Conservation (phyloP, 2,113 vertebrate species). For the Xiphias gladius region DNA sequence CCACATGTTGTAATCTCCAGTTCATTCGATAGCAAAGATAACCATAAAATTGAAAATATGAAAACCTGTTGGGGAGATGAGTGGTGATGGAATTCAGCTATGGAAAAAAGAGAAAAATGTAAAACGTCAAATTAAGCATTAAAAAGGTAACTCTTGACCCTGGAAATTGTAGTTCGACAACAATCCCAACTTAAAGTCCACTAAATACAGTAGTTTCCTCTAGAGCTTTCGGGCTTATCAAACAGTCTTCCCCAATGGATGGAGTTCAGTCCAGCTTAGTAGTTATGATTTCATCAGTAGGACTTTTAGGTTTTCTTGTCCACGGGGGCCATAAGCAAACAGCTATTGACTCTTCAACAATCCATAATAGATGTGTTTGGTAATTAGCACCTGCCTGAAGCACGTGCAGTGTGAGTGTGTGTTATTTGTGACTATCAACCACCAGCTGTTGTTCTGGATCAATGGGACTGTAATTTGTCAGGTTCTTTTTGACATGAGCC, state of each 20-base stretch:
- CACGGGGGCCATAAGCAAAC: not conserved
- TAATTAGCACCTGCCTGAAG: conserved; percentile 8
- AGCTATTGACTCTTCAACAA: not conserved
- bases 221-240: not conserved
- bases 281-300: too few species aligned
- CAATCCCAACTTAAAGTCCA: not conserved
- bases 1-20: conserved; percentile 20
- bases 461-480: too few species aligned
- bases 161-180: not conserved
- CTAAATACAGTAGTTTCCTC: not conserved
- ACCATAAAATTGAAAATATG: not conserved
- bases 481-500: not conserved
- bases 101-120: not conserved
- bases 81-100: not conserved
- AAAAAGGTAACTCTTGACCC: not conserved
- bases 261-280: too few species aligned
- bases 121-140: not conserved
- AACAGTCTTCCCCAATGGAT: too few species aligned
- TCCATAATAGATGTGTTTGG: not conserved
- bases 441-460: not conserved
- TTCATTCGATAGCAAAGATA: not conserved
- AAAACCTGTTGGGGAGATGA: not conserved
- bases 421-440: not conserved
- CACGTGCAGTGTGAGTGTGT: not conserved
- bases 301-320: too few species aligned